These are phyloP conservation scores for Proctacanthus coquilletti DNA, from an alignment of 1,140 invertebrate species.

Conservation along the genomic window DNA sequence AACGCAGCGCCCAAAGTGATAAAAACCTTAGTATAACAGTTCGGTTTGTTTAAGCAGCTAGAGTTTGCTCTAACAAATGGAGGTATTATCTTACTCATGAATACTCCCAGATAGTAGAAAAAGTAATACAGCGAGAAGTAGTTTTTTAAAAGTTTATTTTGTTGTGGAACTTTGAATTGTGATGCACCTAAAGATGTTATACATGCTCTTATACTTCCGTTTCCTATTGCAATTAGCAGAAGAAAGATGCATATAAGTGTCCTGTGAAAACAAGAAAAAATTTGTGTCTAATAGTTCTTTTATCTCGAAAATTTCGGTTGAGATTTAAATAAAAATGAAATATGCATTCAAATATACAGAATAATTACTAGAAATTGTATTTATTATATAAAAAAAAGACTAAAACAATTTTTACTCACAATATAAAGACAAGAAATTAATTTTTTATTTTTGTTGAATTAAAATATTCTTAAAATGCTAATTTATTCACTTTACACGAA, in stretches of 20 bases:
- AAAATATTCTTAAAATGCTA: too few species aligned
- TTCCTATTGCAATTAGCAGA: slow-evolving; percentile 48
- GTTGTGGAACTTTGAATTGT: slow-evolving; percentile 33
- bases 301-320: too few species aligned
- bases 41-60: slow-evolving; percentile 18
- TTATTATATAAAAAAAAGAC: background rate
- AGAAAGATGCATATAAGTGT: slow-evolving; percentile 36
- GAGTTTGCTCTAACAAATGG: slow-evolving; percentile 20
- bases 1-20: slow-evolving; percentile 19
- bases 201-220: slow-evolving; percentile 76
- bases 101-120: slow-evolving; percentile 26
- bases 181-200: slow-evolving; percentile 76
- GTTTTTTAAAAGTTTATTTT: slow-evolving; percentile 16
- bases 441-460: too few species aligned
- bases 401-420: too few species aligned
- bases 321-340: too few species aligned
- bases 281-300: too few species aligned
- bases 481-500: too few species aligned
- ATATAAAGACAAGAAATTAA: too few species aligned
- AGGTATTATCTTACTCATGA: slow-evolving; percentile 27
- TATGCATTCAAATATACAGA: too few species aligned
- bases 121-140: slow-evolving; percentile 29
- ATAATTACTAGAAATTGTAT: background rate
- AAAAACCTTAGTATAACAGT: slow-evolving; percentile 27
- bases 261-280: slow-evolving; percentile 19